Conservation (phyloP, 2,113 vertebrate genomes). For the Oceanodroma tethys region DNA sequence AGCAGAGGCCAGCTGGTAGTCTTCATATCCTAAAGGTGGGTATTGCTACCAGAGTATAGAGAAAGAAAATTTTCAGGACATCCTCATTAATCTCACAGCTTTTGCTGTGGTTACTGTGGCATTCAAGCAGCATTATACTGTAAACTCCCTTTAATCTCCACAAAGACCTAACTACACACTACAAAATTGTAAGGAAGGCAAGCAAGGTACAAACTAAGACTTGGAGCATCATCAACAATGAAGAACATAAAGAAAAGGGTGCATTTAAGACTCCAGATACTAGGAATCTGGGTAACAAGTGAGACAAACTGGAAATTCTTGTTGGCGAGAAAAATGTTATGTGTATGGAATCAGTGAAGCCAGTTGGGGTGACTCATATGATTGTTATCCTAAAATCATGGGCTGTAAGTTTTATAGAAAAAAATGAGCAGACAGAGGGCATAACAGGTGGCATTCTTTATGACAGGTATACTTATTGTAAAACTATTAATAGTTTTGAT, state of each 20-base stretch:
- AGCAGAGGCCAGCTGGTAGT: background rate
- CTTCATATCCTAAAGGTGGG: background rate
- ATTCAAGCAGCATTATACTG: background rate
- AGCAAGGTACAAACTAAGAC: background rate
- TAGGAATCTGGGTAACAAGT: background rate
- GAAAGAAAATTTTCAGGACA: background rate
- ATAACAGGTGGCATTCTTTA: background rate
- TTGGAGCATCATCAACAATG: background rate
- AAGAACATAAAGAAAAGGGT: background rate
- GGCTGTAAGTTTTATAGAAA: background rate
- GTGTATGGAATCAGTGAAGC: background rate
- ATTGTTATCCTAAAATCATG: background rate
- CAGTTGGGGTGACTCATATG: background rate
- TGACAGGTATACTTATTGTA: background rate
- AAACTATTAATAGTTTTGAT: background rate
- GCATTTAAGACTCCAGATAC: background rate
- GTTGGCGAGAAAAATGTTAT: background rate
- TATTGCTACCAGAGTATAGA: background rate
- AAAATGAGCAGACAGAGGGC: background rate
- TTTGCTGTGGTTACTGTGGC: background rate
- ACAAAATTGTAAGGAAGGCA: background rate
- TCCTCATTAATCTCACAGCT: background rate
- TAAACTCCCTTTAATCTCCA: background rate
- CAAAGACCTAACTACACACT: background rate
- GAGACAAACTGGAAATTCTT: background rate